Base-by-base conservation (phyloP, 2,888 invertebrate species). In the Malthinus seriepunctatus region DNA sequence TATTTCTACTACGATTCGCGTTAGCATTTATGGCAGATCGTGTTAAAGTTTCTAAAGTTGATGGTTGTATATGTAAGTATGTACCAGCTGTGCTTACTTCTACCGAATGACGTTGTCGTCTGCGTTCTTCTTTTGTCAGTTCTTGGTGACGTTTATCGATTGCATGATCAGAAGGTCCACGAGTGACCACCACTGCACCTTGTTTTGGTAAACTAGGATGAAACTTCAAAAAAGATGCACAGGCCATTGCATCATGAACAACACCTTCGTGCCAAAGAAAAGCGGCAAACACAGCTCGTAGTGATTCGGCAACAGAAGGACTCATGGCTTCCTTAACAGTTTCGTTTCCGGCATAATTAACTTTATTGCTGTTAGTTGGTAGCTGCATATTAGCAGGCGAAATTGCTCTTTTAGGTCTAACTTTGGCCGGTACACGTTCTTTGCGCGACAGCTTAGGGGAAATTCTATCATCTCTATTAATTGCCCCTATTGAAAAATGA, bases 181-280 rank as follows among this genome's bases (percentile, higher is more conserved):
- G 83, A 0, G 91, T 91, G 2, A 91, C 87, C 0, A 93, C 91
- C 0, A 87, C 80, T 68, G 82, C 91, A 64, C 84, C 90, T 73
- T 89, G 88, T 73, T 94, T 94, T 11, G 93, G 91, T 59, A 94
- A 77, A 32, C 87, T 86, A 0, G 94, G 95, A 77, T 94, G 92
- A 75, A 97, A 97, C 79, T 96, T 96, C 7, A 98, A 83, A 75
- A 95, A 98, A 0, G 97, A 94, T 0, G 97, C 95, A 74, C 96
- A 97, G 0, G 97, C 96, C 89, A 98, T 97, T 5, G 97, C 96
- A 76, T 98, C 97, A 75, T 97, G 96, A 0, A 97, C 96, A 45
- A 97, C 89, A 9, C 96, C 93, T 80, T 97, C 97, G 74, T 98
- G 97, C 97, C 97, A 98, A 1, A 98, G 80, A 69, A 97, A 88